phyloP scores from a whole-genome alignment of 2,888 invertebrate genomes.

The Lobophora halterata region DNA sequence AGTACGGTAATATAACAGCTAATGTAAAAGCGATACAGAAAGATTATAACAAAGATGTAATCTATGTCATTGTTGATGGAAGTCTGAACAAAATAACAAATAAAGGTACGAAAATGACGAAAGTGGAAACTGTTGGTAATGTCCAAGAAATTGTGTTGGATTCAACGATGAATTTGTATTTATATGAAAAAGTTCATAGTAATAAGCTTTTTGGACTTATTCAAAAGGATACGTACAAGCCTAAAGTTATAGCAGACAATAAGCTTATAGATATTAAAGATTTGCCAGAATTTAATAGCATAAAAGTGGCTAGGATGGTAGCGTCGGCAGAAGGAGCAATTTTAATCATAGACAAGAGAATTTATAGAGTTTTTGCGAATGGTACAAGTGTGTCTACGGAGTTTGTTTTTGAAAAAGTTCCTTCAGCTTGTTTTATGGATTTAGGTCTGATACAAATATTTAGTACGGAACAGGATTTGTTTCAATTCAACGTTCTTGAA shows the following conservation, averaged over 20 bases:
- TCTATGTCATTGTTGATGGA: conserved; percentile 12
- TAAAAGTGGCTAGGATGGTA: conserved; percentile 8
- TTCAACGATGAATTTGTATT: no score
- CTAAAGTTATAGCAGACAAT: conserved; percentile 11
- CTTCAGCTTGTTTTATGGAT: conserved; percentile 13
- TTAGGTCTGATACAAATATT: conserved; percentile 8
- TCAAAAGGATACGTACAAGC: conserved; percentile 8
- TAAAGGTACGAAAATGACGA: no score
- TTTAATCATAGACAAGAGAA: conserved; percentile 5
- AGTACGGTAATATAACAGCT: conserved; percentile 15
- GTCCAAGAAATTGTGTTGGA: conserved; percentile 8
- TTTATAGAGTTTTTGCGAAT: conserved; percentile 12
- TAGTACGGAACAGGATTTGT: conserved; percentile 8
- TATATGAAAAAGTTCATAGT: neutral
- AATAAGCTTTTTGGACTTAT: conserved; percentile 2
- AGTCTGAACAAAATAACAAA: no score
- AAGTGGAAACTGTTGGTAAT: conserved; percentile 9
- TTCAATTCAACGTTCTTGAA: conserved; percentile 4
- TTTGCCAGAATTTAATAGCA: conserved; percentile 9
- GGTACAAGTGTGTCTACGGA: conserved; percentile 8
- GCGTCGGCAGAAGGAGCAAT: conserved; percentile 6
- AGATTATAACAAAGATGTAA: conserved; percentile 6
- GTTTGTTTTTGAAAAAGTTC: conserved; percentile 8
- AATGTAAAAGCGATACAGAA: conserved; percentile 14
- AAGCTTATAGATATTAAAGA: conserved; percentile 4